A percentile compares a stretch with the other conserved stretches of the same genome.
Evolutionary conservation across 2,888 invertebrate species (phyloP).

Genomic region (Mamestra brassicae): DNA sequence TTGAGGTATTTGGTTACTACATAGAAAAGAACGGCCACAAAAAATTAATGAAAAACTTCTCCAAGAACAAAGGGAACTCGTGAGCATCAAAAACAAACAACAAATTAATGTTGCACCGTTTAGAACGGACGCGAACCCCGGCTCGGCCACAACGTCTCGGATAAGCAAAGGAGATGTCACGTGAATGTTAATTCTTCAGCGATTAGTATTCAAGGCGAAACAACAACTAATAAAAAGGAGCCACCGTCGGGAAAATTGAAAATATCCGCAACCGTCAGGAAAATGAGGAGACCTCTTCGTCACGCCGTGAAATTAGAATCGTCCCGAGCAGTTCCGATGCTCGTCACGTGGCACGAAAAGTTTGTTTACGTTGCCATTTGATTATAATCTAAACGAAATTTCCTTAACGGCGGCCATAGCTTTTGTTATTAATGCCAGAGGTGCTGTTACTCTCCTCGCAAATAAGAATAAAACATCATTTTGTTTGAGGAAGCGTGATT

Average conservation of each 20-base stretch:
- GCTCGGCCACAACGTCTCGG: slow-evolving; percentile 66
- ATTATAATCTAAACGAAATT: slow-evolving; percentile 82
- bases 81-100: slow-evolving; percentile 50
- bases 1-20: neutral
- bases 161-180: slow-evolving; percentile 78
- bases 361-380: slow-evolving; percentile 88
- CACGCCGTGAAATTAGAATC: slow-evolving; percentile 87
- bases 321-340: slow-evolving; percentile 79
- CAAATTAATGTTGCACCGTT: slow-evolving; percentile 55
- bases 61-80: slow-evolving; percentile 39
- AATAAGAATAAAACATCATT: slow-evolving; percentile 68
- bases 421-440: slow-evolving; percentile 70
- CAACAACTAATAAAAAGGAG: slow-evolving; percentile 90
- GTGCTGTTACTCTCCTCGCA: slow-evolving; percentile 63
- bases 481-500: slow-evolving; percentile 63
- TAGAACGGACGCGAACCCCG: slow-evolving; percentile 47
- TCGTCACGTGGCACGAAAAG: slow-evolving; percentile 83
- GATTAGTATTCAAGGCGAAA: slow-evolving; percentile 89
- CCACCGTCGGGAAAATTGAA: slow-evolving; percentile 89
- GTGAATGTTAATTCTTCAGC: slow-evolving; percentile 83
- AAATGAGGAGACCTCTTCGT: slow-evolving; percentile 87
- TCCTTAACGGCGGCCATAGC: slow-evolving; percentile 74
- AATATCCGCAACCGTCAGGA: slow-evolving; percentile 89
- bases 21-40: neutral
- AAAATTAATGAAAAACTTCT: neutral